Conservation (phyloP, 2,888 invertebrate species). For the Mythimna lalbum region DNA sequence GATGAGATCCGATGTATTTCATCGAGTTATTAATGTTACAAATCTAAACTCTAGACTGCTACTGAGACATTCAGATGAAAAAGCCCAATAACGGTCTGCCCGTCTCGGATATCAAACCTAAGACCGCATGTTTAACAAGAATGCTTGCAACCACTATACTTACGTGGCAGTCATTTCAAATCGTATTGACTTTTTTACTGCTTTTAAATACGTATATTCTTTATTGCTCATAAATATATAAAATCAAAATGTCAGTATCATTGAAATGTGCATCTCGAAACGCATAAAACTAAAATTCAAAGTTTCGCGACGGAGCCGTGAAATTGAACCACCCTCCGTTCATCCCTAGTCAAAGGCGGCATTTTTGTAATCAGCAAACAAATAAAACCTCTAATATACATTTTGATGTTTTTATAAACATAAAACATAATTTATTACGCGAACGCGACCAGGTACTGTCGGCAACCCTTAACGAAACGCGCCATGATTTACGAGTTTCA, state of each 20-base stretch:
- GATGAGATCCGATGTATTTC: too few species aligned
- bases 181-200: background rate
- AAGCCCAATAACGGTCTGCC: background rate
- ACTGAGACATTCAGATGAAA: background rate
- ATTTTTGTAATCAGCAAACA: conserved; percentile 63
- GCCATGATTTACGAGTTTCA: conserved; percentile 68
- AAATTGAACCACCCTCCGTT: conserved; percentile 55
- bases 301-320: conserved; percentile 56
- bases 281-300: conserved; percentile 49
- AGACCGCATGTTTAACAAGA: background rate
- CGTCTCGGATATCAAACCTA: background rate
- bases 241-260: background rate
- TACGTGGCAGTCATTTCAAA: background rate
- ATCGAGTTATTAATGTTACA: background rate
- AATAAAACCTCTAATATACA: conserved; percentile 67
- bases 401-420: conserved; percentile 68
- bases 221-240: background rate
- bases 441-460: conserved; percentile 68
- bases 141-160: background rate
- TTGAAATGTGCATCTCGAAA: conserved; percentile 6
- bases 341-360: conserved; percentile 60
- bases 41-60: background rate
- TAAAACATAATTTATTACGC: conserved; percentile 68
- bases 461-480: conserved; percentile 72
- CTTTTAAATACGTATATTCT: background rate